Percentiles rank a stretch among this genome's conserved stretches.
Conservation (phyloP, 2,113 vertebrate species). For the Kryptolebias marmoratus region DNA sequence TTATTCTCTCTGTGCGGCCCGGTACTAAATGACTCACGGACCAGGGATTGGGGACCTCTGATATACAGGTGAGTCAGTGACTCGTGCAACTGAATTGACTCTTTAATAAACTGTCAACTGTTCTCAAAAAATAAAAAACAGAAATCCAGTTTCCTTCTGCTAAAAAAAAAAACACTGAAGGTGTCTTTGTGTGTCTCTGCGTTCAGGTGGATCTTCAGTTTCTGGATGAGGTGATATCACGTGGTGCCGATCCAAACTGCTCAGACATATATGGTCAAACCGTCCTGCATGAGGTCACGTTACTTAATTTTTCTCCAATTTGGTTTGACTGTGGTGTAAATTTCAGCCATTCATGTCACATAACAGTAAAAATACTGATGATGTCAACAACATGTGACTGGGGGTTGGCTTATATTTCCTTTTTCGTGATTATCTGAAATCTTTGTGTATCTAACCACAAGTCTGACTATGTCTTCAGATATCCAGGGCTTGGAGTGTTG, state of each 20-base stretch:
- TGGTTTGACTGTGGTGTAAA: neutral
- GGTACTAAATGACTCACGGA: no score
- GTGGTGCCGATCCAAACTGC: conserved; percentile 72
- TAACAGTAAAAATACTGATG: neutral
- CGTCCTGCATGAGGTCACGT: conserved; percentile 75
- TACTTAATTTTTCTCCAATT: neutral
- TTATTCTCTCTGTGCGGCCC: no score
- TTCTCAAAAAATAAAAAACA: no score
- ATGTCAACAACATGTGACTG: neutral
- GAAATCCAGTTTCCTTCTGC: no score
- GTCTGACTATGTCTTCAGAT: conserved; percentile 54
- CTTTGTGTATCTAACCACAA: neutral
- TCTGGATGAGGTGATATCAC: conserved; percentile 56
- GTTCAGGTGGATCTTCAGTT: conserved; percentile 71
- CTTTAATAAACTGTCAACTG: no score
- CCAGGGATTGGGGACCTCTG: no score
- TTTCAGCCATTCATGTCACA: neutral
- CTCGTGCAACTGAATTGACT: no score
- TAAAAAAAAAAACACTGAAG: neutral
- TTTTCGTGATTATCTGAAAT: neutral
- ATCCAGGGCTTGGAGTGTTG: conserved; percentile 75
- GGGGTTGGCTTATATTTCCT: neutral
- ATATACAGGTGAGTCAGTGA: no score
- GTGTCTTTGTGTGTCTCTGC: conserved; percentile 8
- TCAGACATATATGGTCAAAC: conserved; percentile 74